Evolutionary conservation across 2,888 invertebrate genomes (phyloP), one percentile per base, ranked within the genome.

Genomic region (Drosophila antonietae): DNA sequence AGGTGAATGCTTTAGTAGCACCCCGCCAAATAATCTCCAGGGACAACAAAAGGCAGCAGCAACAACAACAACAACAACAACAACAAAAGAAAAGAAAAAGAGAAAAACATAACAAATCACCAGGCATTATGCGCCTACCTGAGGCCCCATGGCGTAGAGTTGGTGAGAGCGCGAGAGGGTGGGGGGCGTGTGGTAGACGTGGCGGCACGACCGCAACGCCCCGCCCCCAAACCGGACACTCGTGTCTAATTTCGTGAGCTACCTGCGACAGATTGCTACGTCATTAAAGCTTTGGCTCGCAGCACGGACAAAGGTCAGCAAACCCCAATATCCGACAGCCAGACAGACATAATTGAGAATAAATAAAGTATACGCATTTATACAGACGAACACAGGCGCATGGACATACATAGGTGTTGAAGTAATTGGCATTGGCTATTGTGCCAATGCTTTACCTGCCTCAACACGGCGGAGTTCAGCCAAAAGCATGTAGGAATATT

Each of bases 201-300:
- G 39, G 56, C 55, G 53, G 28, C 55, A 23, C 35, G 41, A 41
- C 8, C 41, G 37, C 37, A 39, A 7, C 39, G 37, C 37, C 37
- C 35, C 15, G 4, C 37, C 20, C 12, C 41, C 28, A 9, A 43
- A 64, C 82, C 85, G 85, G 82, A 82, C 82, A 80, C 76, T 83
- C 64, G 73, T 75, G 83, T 77, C 85, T 85, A 85, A 87, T 87
- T 87, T 87, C 85, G 84, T 85, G 84, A 84, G 85, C 82, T 77
- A 72, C 66, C 84, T 66, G 68, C 76, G 84, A 82, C 84, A 85
- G 87, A 85, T 85, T 81, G 85, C 81, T 68, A 74, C 74, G 81
- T 84, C 87, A 84, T 87, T 85, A 84, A 70, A 72, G 65, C 67
- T 70, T 47, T 51, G 52, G 33, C 43, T 23, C 41, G 10, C 33